Base-by-base conservation (phyloP, 2,113 vertebrate genomes). In the Vicugna pacos region DNA sequence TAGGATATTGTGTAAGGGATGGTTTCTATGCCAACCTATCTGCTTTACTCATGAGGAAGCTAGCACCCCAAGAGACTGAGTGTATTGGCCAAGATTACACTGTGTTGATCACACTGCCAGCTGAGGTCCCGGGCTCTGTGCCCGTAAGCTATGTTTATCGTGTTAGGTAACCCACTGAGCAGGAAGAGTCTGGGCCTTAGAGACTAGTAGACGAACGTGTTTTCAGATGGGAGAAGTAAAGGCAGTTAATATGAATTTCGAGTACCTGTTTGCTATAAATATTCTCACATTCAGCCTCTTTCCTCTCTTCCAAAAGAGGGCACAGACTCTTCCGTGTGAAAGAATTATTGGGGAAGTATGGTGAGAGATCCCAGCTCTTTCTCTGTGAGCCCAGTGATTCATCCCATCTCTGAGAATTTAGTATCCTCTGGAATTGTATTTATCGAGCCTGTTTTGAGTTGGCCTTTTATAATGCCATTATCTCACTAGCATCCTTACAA, bases 1-100 rank as follows among this genome's bases (percentile, higher is more conserved):
- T 75, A 88, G 85, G 24, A 52, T 89, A 94, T 93, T 87, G 85
- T 80, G 30, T 54, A 86, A 70, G 73, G 46, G 13, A 9, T 80
- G 35, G 48, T 38, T 65, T 56, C 30, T 22, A 0, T 81, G 65
- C 46, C 28, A 62, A 0, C 32, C 7, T 54, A 26, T 60, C 26
- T 77, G 65, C 70, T 89, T 91, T 91, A 17, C 42, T 81, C 9
- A 15, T 64, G 52, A 95, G 89, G 42, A 65, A 10, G 13, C 28
- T 58, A 30, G 67, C 46, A 30, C 20, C 69, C 56, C 6, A 15
- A 17, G 48, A 64, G 14, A 4, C 30, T 75, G 52, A 60, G 1
- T 89, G 20, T 77, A 4, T 72, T 73, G 48, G 24, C 75, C 26
- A 65, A 75, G 35, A 6, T 77, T 30, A 70, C 6, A 10, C 9